Evolutionary conservation across 2,113 vertebrate species (phyloP), one percentile per base, ranked within the genome.

Genomic region (Ivindomyrus marchei): DNA sequence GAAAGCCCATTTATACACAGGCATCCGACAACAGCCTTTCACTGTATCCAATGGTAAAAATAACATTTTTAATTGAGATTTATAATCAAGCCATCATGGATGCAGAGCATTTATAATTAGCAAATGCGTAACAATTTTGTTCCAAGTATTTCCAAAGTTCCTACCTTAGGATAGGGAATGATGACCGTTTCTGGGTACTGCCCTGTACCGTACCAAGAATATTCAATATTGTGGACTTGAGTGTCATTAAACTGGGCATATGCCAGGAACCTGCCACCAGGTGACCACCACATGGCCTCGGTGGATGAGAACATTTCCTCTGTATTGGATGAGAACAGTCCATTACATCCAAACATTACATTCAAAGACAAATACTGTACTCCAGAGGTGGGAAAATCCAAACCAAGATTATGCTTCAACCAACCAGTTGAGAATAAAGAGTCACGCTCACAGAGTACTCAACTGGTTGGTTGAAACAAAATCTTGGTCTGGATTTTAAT

Each of bases 81-180:
- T 19, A 77, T 77, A 85, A 39, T 77, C 31, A 77, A 83, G 9
- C 39, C 13, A 10, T 31, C 31, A 31, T 31, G 31, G 31, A 31
- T 31, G 31, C 31, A 31, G 31, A 31, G 31, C 31, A 31, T 31
- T 31, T 31, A 31, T 31, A 31, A 31, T 31, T 31, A n/a, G 80
- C n/a, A 24, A 47, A 11, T 85, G 21, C 0, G 45, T 9, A 47
- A 24, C 21, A 85, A 46, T n/a, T 50, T 27, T 6, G 21, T 85
- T 47, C 15, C 27, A 5, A 88, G 13, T 88, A 62, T 62, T 36
- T 58, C 19, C 53, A 62, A 4, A n/a, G 15, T 19, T 50, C 90
- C 85, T 95, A 99, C 98, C 98, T 99, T 99, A 90, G 98, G 98
- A 87, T 99, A 99, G 0, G 98, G 97, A 85, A 99, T 97, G 88